Percentiles rank a stretch among this genome's conserved stretches.
Conservation (phyloP, 2,113 vertebrate genomes). For the Alces alces region DNA sequence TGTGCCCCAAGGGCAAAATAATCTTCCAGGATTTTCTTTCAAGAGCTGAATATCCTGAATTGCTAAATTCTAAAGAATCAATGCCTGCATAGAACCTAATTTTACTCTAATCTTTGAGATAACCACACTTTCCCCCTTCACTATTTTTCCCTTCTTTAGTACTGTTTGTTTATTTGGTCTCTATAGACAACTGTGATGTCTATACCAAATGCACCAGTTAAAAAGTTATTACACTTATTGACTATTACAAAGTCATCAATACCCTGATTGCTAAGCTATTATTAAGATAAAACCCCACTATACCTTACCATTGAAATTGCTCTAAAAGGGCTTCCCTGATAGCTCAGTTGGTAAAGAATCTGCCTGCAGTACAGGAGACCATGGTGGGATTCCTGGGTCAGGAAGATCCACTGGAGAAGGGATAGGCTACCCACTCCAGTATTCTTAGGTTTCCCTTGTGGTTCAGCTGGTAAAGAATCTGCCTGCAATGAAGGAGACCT, state of each 20-base stretch:
- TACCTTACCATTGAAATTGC: background rate
- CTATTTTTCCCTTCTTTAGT: background rate
- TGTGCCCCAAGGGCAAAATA: background rate
- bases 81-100: background rate
- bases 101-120: background rate
- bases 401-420: background rate
- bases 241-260: background rate
- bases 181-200: background rate
- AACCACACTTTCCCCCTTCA: background rate
- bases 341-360: background rate
- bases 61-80: background rate
- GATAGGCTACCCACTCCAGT: background rate
- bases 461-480: background rate
- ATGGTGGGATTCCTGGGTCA: background rate
- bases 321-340: background rate
- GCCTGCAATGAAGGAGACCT: background rate
- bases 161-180: background rate
- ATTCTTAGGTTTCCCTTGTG: background rate
- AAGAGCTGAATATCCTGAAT: background rate
- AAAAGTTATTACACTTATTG: background rate
- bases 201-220: background rate
- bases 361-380: background rate
- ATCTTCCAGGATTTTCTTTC: background rate
- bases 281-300: background rate
- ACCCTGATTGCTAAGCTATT: background rate